Evolutionary conservation across 2,113 vertebrate genomes (phyloP).

Genomic region (Ailuropoda melanoleuca): DNA sequence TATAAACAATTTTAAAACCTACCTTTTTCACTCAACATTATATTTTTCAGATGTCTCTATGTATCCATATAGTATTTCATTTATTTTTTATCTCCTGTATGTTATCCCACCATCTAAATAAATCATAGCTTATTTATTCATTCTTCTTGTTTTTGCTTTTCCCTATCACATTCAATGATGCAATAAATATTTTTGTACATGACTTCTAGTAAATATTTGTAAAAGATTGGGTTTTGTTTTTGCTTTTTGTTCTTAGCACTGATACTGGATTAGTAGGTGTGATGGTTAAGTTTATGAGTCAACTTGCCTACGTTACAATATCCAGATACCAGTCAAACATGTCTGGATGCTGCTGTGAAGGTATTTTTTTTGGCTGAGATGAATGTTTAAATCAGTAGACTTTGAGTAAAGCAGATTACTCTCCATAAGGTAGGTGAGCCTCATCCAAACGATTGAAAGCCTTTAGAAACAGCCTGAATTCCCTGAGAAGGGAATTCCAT

Average conservation of each 20-base stretch:
- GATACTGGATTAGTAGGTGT: neutral
- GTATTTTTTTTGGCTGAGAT: neutral
- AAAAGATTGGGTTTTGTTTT: neutral
- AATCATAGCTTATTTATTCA: neutral
- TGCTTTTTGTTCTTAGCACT: neutral
- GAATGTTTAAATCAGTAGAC: neutral
- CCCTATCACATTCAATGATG: neutral
- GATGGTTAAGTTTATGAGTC: neutral
- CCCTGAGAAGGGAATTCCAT: neutral
- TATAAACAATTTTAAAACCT: neutral
- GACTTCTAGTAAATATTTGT: neutral
- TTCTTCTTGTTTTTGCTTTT: neutral
- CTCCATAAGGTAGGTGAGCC: neutral
- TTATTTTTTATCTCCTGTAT: neutral
- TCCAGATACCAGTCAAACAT: neutral
- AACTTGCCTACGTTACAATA: neutral
- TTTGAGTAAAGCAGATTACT: neutral
- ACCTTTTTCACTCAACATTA: neutral
- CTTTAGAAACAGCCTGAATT: neutral
- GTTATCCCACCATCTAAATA: neutral
- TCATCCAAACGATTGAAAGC: neutral
- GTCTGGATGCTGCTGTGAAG: neutral
- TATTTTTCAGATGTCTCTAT: neutral
- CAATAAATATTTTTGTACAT: neutral
- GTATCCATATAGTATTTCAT: neutral